Base-by-base conservation (phyloP, 1,140 invertebrate genomes). In the Pseudomyrmex concolor region DNA sequence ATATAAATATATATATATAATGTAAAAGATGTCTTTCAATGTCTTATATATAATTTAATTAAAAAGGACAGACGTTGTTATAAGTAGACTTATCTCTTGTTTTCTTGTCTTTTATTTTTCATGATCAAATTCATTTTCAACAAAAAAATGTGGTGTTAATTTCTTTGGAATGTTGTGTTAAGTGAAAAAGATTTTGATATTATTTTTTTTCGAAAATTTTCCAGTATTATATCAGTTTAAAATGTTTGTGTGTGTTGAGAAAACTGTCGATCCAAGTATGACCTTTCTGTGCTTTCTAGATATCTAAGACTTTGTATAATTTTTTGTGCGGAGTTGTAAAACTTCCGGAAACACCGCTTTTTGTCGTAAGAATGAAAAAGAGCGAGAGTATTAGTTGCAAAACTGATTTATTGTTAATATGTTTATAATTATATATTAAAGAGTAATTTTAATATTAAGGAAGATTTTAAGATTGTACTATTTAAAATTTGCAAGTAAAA, bases 241-340 rank as follows among this genome's bases (percentile, higher is more conserved):
- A 51, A 71, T 13, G 57, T 48, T 22, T 73, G 77, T 64, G 60
- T 17, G 34, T 34, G n/a, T 51, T 74, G 51, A 51, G 0, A 13
- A 17, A n/a, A 66, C 17, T 25, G 34, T 34, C 22, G 68, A 59
- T 86, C 57, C 64, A 86, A 86, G 82, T 86, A 86, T 83, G 83
- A 17, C n/a, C 8, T 34, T 50, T 76, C 63, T 51, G 85, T 64
- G 81, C 86, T 73, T 74, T 74, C 10, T 51, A 51, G 1, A 59
- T 55, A 60, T 82, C 63, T 85, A 72, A 71, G 22, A 48, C 48
- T 70, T 45, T n/a, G 45, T 54, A 34, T 51, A 59, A 55, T 74
- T 10, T 45, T 25, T 2, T 60, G 45, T 51, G 7, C 43, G n/a
- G n/a, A n/a, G n/a, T n/a, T n/a, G n/a, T 63, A 60, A 15, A n/a